Evolutionary conservation across 2,797 vertebrate species (phyloP), one percentile per base, ranked within the genome.

Genomic region (Delichon dasypus): DNA sequence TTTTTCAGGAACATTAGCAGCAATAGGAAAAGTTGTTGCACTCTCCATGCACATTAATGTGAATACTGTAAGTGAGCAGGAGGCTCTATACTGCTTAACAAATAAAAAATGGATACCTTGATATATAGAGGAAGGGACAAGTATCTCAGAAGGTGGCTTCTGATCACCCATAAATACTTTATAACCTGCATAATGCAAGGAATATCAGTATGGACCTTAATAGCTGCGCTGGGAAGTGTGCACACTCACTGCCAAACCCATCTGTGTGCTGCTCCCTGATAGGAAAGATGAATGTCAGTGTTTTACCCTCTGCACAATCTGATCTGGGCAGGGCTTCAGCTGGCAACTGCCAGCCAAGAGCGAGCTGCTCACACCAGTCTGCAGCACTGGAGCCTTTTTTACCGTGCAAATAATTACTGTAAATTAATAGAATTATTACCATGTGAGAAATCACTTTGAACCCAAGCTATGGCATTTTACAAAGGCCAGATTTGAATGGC

Each of bases 401-500:
- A 44, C 58, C 70, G 36, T 50, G 62, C 42, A 83, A 61, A 80
- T 83, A 75, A 86, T 73, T 38, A 18, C 73, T 60, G 30, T 60
- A 84, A 91, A 91, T 94, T 72, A 71, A 64, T 70, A 53, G 42
- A 75, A 71, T 38, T 81, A 38, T 68, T 78, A 53, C 78, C 14
- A 2, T 16, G 13, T 66, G 82, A 86, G 60, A 81, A 72, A 91
- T 92, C 62, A 32, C 62, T 88, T 42, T 81, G 73, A 92, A 72
- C 65, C 40, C 76, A 70, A 84, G 73, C 89, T 66, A 21, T 84
- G 79, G 57, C 89, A 85, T 94, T 92, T 93, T 77, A 89, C 42
- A 81, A 93, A 94, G 82, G 85, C 89, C 34, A 73, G 29, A 72
- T 92, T 51, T 72, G 75, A 91, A 92, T 60, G 88, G 71, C 66